Evolutionary conservation across 2,797 vertebrate species (phyloP), one percentile per base, ranked within the genome.

Genomic region (Novumbra hubbsi): DNA sequence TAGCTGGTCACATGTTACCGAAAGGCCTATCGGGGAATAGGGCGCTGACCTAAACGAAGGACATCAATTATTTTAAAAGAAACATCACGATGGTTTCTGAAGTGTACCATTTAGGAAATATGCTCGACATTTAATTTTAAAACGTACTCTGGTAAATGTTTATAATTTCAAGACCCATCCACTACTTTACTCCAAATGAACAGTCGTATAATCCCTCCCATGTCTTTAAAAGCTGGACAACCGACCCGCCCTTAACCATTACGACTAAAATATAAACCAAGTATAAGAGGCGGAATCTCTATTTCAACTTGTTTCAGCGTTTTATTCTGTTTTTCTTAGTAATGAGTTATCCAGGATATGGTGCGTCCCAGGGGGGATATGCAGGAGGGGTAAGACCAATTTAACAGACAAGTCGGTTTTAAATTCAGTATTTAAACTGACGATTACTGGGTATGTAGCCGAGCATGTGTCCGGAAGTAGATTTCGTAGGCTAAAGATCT

Each of bases 321-420:
- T 4, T 12, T n/a, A 32, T 28, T 24, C 0, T 11, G 28, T 75
- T 72, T 4, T 48, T 41, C 2, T 14, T 1, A 48, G 41, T 65
- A 27, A 92, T 93, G 92, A 90, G 81, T 0, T 92, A 28, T 74
- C 84, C 69, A 2, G 92, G 92, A 45, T 92, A 90, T 50, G 91
- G 92, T 0, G 88, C 79, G 55, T 78, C 76, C 0, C 81, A 76
- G 0, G 87, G 82, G 0, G 89, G 87, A 62, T 71, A 74, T 24
- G 83, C 85, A 4, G 86, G 80, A 76, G 81, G 71, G 87, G 90
- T 92, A 82, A 83, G 83, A 75, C 76, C 4, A 0, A 38, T 5
- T 0, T 52, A 3, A 5, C 8, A 30, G 8, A 48, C 27, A 62
- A 65, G 64, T 16, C 11, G 21, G 24, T 24, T 60, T 24, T 60